Evolutionary conservation across 2,888 invertebrate genomes (phyloP).

Genomic region (Chaetogeoica ovagalla): DNA sequence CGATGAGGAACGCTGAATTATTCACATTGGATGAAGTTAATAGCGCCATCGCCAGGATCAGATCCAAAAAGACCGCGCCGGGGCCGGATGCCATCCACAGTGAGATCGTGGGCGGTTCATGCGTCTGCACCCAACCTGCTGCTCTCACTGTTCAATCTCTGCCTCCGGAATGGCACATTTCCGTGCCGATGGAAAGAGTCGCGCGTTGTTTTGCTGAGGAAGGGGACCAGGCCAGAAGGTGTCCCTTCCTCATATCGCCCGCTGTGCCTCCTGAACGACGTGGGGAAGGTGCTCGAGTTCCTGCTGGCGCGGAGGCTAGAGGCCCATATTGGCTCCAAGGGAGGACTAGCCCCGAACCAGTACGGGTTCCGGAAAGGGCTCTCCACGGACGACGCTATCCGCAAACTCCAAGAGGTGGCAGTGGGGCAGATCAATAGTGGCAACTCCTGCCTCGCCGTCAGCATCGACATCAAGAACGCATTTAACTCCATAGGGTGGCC

Average conservation of each 20-base stretch:
- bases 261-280: constrained; percentile 10
- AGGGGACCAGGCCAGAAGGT: not conserved
- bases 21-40: not conserved
- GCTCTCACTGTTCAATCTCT: not conserved
- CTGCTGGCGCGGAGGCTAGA: not conserved
- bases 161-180: too few species aligned
- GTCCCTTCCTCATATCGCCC: too few species aligned
- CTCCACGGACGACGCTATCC: too few species aligned
- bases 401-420: not conserved
- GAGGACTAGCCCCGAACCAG: not conserved
- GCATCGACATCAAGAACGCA: not conserved
- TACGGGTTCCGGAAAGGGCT: not conserved
- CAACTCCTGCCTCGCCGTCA: not conserved
- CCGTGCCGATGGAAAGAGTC: not conserved
- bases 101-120: too few species aligned
- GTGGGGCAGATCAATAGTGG: not conserved
- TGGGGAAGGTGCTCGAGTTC: constrained; percentile 6
- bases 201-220: not conserved
- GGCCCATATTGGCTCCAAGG: not conserved
- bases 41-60: not conserved
- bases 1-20: accelerated
- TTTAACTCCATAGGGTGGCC: not conserved
- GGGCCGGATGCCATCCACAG: not conserved
- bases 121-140: not conserved
- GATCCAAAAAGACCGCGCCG: not conserved